These are phyloP conservation scores for Automeris io DNA, from an alignment of 2,888 invertebrate genomes.

Conservation along the genomic window DNA sequence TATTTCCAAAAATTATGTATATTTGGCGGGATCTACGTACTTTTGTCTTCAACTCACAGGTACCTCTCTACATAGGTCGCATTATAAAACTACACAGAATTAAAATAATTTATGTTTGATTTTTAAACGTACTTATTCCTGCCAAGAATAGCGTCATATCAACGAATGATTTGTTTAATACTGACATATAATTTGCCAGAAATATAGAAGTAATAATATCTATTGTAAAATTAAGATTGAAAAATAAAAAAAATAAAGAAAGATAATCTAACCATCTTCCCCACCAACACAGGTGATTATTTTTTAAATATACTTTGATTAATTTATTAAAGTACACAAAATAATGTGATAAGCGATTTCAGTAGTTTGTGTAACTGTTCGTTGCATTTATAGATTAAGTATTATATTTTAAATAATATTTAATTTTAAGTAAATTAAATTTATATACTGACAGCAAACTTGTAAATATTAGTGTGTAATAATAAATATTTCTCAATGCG, in stretches of 20 bases:
- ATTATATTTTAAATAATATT: constrained; percentile 23
- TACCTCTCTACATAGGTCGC: too few relatives aligned
- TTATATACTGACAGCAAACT: constrained; percentile 49
- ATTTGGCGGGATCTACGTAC: too few relatives aligned
- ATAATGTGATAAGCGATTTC: constrained; percentile 64
- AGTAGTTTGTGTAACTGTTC: constrained; percentile 52
- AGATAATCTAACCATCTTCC: constrained; percentile 30
- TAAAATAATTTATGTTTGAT: too few relatives aligned
- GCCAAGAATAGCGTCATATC: not conserved
- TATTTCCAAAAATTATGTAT: too few relatives aligned
- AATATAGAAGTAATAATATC: constrained; percentile 41
- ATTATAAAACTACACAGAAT: too few relatives aligned
- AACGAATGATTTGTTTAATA: constrained; percentile 4
- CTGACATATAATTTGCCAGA: constrained; percentile 42
- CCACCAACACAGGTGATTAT: constrained; percentile 42
- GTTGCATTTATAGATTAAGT: constrained; percentile 58
- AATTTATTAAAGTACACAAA: constrained; percentile 47
- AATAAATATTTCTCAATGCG: constrained; percentile 69
- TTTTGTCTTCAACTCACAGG: too few relatives aligned
- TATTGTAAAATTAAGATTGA: constrained; percentile 33
- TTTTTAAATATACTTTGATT: constrained; percentile 8
- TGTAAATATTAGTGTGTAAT: constrained; percentile 69
- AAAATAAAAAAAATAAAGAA: constrained; percentile 15
- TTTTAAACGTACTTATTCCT: constrained; percentile 12
- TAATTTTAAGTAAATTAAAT: constrained; percentile 55